phyloP scores from a whole-genome alignment of 1,140 invertebrate genomes.

The Aphelenchoides avenae region DNA sequence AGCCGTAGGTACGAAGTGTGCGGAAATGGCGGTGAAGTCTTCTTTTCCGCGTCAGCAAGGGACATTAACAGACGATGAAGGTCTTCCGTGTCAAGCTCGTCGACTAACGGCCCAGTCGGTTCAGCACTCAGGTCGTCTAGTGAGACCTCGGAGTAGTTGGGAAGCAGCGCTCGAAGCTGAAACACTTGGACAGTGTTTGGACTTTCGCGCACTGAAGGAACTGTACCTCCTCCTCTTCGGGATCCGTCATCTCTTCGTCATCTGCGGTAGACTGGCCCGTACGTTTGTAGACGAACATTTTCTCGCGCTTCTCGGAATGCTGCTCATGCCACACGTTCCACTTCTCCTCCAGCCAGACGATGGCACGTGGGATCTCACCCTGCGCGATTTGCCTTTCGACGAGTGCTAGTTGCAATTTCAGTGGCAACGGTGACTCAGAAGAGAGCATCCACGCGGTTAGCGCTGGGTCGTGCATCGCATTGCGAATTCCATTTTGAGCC shows the following conservation, averaged over 20 bases:
- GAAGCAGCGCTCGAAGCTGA: slow-evolving; percentile 30
- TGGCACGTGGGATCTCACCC: neutral
- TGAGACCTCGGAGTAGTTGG: slow-evolving; percentile 26
- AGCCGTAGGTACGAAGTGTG: too few species aligned
- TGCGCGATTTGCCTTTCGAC: slow-evolving; percentile 9
- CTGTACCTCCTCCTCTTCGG: slow-evolving; percentile 8
- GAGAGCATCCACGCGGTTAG: too few species aligned
- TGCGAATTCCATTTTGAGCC: too few species aligned
- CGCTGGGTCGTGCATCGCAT: too few species aligned
- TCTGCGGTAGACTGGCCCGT: slow-evolving; percentile 56
- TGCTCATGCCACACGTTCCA: slow-evolving; percentile 62
- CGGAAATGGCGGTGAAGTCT: too few species aligned
- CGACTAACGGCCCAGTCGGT: too few species aligned
- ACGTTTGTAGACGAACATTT: slow-evolving; percentile 75
- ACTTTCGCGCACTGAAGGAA: neutral
- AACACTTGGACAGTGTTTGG: neutral
- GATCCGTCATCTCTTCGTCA: slow-evolving; percentile 51
- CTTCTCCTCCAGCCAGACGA: slow-evolving; percentile 29
- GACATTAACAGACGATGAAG: too few species aligned
- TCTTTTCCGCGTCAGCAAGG: too few species aligned
- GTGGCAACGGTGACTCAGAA: slow-evolving; percentile 19
- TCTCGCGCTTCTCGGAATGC: slow-evolving; percentile 69
- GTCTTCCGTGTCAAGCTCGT: too few species aligned
- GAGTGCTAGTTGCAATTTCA: slow-evolving; percentile 17
- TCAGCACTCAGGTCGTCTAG: too few species aligned